Conservation (phyloP, 2,797 vertebrate species). For the Cossypha niveicapilla region DNA sequence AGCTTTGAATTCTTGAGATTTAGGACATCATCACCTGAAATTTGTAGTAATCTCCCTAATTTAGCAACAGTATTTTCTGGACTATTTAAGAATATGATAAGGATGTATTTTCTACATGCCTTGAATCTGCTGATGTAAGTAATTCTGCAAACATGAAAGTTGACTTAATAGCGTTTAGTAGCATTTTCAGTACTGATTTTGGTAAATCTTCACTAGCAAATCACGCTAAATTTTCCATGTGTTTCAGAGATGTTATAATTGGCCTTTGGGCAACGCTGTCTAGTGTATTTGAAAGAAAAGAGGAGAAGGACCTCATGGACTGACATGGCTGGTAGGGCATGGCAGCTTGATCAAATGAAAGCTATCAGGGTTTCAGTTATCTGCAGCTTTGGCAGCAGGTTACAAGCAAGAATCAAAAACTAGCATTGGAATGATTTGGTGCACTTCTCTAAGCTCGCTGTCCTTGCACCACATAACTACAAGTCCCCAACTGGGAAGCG, state of each 20-base stretch:
- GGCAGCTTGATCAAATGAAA: background rate
- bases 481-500: background rate
- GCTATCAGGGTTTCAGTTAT: background rate
- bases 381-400: background rate
- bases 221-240: background rate
- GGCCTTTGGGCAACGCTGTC: background rate
- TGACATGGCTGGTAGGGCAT: background rate
- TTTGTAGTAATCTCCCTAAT: background rate
- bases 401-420: background rate
- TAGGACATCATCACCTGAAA: background rate
- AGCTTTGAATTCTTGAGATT: background rate
- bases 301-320: background rate
- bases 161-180: background rate
- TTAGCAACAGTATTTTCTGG: background rate
- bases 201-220: background rate
- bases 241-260: background rate
- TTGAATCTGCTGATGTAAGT: background rate
- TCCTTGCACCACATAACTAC: fast-evolving
- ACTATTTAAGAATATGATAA: background rate
- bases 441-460: background rate
- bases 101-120: background rate
- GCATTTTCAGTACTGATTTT: background rate
- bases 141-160: background rate
- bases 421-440: background rate
- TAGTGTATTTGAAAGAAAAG: background rate